Base-by-base conservation (phyloP, 2,888 invertebrate species). In the Lydus trimaculatus region DNA sequence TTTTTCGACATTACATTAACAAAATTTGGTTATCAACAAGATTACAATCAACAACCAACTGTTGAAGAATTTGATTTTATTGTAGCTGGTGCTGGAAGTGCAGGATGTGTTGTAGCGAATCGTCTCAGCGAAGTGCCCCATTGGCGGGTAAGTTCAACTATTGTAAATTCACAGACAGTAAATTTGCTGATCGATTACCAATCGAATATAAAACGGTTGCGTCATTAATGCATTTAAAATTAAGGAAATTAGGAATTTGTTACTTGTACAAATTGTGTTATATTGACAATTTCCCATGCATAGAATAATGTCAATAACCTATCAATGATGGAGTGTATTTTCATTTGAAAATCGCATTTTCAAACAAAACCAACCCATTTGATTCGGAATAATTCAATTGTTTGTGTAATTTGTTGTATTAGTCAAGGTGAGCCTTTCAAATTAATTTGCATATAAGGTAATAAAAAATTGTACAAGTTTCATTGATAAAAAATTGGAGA, bases 31-130 rank as follows among this genome's bases (percentile, higher is more conserved):
- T 4, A 25, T n/a, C 62, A 28, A 31, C 31, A 64, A 0, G n/a
- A n/a, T n/a, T n/a, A n/a, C n/a, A n/a, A 64, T 20, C 28, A 58
- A 11, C 23, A 43, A 59, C 70, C 64, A 60, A 76, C 69, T 62
- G 74, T 77, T 56, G 85, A 87, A 73, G 85, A 87, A 58, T 90
- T 84, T 78, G 91, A 90, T 76, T 92, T 90, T 73, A 88, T 90
- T 65, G 84, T 90, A 63, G 88, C 91, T 43, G 91, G 91, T 20
- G 91, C 89, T 0, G 91, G 91, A 0, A 91, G 90, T 7, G 91
- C 91, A 0, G 91, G 91, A 0, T 91, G 91, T 79, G 91, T 91
- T 31, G 78, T 91, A 20, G 91, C 91, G 0, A 91, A 89, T 82
- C 86, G 91, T 15, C 82, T 91, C 0, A 87, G 90, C 2, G 91